These are phyloP conservation scores for Poecilia wingei DNA, from an alignment of 2,797 vertebrate species.

Conservation along the genomic window DNA sequence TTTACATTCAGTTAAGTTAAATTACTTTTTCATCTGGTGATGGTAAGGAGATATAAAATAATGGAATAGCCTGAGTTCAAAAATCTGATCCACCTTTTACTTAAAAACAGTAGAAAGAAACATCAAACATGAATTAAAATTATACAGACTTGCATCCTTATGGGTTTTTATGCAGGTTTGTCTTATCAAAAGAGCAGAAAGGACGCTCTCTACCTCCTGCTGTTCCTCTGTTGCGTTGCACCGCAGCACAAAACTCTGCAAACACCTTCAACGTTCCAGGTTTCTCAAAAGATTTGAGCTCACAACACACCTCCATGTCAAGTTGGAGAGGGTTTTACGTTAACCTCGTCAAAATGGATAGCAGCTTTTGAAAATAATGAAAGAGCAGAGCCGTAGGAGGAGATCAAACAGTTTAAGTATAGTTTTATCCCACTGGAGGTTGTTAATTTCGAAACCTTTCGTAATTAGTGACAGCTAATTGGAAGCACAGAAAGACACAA, in stretches of 20 bases:
- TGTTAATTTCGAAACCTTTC: neutral
- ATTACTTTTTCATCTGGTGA: neutral
- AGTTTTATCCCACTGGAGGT: conserved; percentile 5
- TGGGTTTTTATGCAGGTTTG: neutral
- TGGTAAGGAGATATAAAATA: neutral
- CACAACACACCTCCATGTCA: neutral
- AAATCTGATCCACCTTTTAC: neutral
- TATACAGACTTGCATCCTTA: neutral
- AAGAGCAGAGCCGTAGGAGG: neutral
- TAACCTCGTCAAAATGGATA: neutral
- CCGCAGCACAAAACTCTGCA: neutral
- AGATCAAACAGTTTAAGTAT: conserved; percentile 2
- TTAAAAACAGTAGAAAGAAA: neutral
- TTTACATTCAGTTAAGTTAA: neutral
- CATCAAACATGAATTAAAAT: neutral
- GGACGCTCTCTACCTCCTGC: neutral
- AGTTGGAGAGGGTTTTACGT: neutral
- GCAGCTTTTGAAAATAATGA: conserved; percentile 1
- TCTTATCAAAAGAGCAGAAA: neutral
- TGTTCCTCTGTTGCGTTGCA: neutral
- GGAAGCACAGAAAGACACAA: neutral
- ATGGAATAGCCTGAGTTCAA: neutral
- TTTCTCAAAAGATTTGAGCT: neutral
- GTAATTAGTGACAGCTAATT: neutral
- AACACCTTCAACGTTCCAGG: neutral